Evolutionary conservation across 2,888 invertebrate species (phyloP).

Genomic region (Synergus laeviventris): DNA sequence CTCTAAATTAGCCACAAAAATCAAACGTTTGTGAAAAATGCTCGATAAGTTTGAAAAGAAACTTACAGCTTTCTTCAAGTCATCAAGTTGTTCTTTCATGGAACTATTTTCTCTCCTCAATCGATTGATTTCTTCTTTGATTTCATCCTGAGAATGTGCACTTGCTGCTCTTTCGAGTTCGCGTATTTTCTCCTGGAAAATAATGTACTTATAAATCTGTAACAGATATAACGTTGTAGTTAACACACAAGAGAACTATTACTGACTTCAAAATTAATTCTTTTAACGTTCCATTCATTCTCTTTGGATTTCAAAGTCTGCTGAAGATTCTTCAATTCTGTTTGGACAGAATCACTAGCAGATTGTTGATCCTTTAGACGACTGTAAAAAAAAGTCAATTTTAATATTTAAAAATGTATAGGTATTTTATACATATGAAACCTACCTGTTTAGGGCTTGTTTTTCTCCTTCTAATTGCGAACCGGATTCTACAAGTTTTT

Average conservation of each 20-base stretch:
- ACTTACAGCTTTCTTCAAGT: slow-evolving; percentile 81
- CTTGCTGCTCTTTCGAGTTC: slow-evolving; percentile 64
- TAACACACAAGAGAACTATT: neutral
- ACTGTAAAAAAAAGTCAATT: slow-evolving; percentile 41
- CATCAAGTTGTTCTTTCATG: slow-evolving; percentile 84
- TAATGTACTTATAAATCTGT: neutral
- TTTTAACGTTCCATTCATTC: slow-evolving; percentile 85
- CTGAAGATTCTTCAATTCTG: slow-evolving; percentile 82
- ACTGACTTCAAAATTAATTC: slow-evolving; percentile 82
- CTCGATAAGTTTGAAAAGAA: slow-evolving; percentile 36
- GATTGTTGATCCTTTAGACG: slow-evolving; percentile 45
- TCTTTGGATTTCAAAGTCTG: slow-evolving; percentile 82
- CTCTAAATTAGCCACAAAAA: neutral
- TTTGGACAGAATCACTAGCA: slow-evolving; percentile 75
- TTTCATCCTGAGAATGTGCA: slow-evolving; percentile 83
- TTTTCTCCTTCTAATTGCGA: slow-evolving; percentile 89
- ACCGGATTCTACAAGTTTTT: slow-evolving; percentile 89
- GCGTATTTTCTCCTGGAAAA: slow-evolving; percentile 63
- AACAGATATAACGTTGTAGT: neutral
- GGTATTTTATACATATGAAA: neutral
- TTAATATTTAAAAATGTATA: no score
- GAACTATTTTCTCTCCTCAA: slow-evolving; percentile 83
- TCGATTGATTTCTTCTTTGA: slow-evolving; percentile 84
- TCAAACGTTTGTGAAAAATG: neutral
- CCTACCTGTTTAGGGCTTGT: slow-evolving; percentile 85